Evolutionary conservation across 2,113 vertebrate genomes (phyloP), one percentile per base, ranked within the genome.

Genomic region (Labeo rohita): DNA sequence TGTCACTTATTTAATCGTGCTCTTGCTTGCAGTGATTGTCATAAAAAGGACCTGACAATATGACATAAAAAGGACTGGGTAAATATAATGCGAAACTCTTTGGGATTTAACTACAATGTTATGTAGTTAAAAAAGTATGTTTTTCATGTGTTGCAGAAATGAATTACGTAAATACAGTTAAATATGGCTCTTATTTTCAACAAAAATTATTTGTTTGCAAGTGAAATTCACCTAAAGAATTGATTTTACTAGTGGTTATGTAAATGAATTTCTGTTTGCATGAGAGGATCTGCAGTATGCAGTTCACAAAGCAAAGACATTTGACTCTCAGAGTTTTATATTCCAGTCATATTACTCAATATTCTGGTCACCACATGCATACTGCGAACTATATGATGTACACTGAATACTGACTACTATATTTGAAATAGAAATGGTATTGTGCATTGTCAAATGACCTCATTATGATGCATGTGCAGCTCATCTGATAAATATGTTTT

Each of bases 161-260:
- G 0, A 28, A 65, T 47, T 18, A n/a, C 5, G 23, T 65, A 43
- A 45, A 28, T 0, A 0, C n/a, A 49, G 11, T 45, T 47, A 21
- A 47, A 80, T 23, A 47, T 15, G 39, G 59, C 8, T 80, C 78
- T 63, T 80, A 28, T 80, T 63, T 18, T 56, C 52, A 8, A 63
- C 0, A 3, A 15, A 11, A 28, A 34, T 47, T 2, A 65, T 56
- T 21, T 15, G 39, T 65, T 65, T 28, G 78, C 78, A 34, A 65
- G 59, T 45, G 39, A 80, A 80, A 28, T 80, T 39, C 21, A 47
- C 18, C 18, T 80, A 63, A 23, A 63, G 56, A 43, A 12, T n/a
- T 13, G 18, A 78, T 79, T 79, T 79, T n/a, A 63, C 34, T 47
- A 80, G 54, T 63, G 39, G 56, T 23, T 80, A 47, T 65, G 78